Conservation (phyloP, 2,113 vertebrate genomes). For the Forbesichthys agassizii region DNA sequence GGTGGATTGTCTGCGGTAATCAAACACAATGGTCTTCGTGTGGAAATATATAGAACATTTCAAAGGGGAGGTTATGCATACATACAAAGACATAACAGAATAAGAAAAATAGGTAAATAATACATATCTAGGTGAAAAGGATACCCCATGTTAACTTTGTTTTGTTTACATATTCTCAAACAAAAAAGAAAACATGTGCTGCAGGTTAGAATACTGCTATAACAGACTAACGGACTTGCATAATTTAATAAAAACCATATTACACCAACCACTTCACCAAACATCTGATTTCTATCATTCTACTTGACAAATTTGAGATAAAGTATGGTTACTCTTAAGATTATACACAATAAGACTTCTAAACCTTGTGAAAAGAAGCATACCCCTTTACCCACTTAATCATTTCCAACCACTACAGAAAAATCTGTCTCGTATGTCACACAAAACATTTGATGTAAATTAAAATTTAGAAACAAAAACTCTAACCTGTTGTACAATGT, state of each 20-base stretch:
- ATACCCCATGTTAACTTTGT: conserved; percentile 16
- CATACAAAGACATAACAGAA: conserved; percentile 17
- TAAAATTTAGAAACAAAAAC: conserved; percentile 36
- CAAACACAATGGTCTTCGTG: conserved; percentile 35
- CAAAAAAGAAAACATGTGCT: conserved; percentile 18
- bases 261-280: conserved; percentile 33
- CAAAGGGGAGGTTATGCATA: conserved; percentile 24
- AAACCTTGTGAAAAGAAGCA: conserved; percentile 14
- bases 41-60: conserved; percentile 30
- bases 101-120: conserved; percentile 10
- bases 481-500: conserved; percentile 9
- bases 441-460: conserved; percentile 31
- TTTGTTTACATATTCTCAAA: conserved; percentile 15
- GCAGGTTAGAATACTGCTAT: conserved; percentile 12
- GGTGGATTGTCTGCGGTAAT: conserved; percentile 63
- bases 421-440: conserved; percentile 18
- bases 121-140: conserved; percentile 12
- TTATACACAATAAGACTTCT: conserved; percentile 25
- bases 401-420: conserved; percentile 18
- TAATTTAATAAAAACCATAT: conserved; percentile 42
- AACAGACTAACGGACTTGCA: conserved; percentile 41
- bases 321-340: conserved; percentile 46
- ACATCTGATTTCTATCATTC: conserved; percentile 32
- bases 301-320: conserved; percentile 38
- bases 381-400: conserved; percentile 10